Conservation (phyloP, 2,113 vertebrate species). For the Chlamydotis undulata region DNA sequence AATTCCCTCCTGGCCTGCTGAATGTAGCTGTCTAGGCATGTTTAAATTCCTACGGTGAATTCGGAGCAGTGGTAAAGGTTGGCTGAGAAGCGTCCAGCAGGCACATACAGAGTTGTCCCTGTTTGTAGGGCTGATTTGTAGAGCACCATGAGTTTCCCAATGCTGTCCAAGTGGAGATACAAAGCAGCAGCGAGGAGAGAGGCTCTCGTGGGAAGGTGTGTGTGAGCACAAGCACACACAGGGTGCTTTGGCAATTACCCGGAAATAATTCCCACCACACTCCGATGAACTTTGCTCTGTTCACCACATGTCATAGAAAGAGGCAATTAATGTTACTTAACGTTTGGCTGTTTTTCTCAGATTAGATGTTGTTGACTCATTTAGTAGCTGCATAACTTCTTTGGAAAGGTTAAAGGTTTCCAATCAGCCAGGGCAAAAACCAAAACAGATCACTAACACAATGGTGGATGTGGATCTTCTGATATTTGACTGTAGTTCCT, state of each 20-base stretch:
- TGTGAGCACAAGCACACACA: neutral
- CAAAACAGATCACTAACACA: neutral
- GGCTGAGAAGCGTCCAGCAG: neutral
- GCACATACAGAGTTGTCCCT: neutral
- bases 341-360: neutral
- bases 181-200: neutral
- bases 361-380: neutral
- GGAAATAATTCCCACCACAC: neutral
- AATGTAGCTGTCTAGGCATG: neutral
- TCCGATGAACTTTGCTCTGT: neutral
- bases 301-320: neutral
- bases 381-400: neutral
- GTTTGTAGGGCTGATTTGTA: neutral
- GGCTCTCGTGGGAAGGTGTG: neutral
- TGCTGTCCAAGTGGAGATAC: neutral
- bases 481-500: neutral
- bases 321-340: conserved; percentile 11
- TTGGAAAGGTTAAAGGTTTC: conserved; percentile 26
- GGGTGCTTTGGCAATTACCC: neutral
- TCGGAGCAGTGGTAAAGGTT: neutral
- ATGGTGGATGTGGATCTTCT: neutral
- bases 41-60: neutral
- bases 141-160: neutral
- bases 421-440: neutral
- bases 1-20: neutral